A percentile compares a stretch with the other conserved stretches of the same genome.
Conservation (phyloP, 2,113 vertebrate species). For the Genyomyrus donnyi region DNA sequence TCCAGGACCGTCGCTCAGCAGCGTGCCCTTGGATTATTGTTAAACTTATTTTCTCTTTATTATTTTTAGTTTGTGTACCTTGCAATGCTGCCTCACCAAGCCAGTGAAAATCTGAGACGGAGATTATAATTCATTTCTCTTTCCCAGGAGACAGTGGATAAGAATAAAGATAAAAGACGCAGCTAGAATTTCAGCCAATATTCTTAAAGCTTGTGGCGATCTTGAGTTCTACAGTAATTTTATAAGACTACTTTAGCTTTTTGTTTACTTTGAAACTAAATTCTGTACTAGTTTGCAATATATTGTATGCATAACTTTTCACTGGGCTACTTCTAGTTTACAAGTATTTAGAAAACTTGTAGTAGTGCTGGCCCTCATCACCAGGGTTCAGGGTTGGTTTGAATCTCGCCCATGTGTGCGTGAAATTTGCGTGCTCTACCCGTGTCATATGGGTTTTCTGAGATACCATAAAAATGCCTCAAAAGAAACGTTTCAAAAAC, state of each 20-base stretch:
- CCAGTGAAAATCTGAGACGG: neutral
- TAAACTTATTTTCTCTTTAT: neutral
- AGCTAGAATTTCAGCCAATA: neutral
- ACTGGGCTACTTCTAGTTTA: neutral
- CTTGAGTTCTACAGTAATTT: neutral
- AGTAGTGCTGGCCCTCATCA: neutral
- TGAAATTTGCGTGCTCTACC: neutral
- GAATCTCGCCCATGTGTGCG: neutral
- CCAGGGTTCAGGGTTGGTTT: neutral
- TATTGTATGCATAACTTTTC: neutral
- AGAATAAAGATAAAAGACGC: neutral
- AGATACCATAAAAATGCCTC: neutral
- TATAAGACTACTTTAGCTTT: neutral
- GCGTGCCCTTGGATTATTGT: neutral
- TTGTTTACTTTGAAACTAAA: neutral
- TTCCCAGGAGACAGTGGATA: neutral
- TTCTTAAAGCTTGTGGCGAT: neutral
- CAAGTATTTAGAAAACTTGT: neutral
- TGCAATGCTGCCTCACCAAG: neutral
- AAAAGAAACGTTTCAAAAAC: neutral
- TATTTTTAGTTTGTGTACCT: neutral
- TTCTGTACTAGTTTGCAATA: neutral
- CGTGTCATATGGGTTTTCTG: neutral
- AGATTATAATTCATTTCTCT: neutral
- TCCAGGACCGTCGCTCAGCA: neutral